phyloP scores from a whole-genome alignment of 2,888 invertebrate species.

The Rhynchonema sp. region DNA sequence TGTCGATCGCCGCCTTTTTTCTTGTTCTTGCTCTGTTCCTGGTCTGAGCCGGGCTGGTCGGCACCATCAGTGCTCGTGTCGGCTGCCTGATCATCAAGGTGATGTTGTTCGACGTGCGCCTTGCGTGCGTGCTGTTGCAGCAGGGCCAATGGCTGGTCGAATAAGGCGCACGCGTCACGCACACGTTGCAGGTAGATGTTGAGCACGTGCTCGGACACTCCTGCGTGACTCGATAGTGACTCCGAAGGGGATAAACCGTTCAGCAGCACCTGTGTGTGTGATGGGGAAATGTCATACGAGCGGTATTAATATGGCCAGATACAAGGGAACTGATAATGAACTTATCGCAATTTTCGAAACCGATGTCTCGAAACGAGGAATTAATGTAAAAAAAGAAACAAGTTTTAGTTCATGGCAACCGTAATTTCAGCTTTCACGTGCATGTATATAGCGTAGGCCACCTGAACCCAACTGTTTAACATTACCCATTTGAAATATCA shows the following conservation, averaged over 20 bases:
- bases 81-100: neutral
- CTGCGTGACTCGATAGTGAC: neutral
- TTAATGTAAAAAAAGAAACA: too few species aligned
- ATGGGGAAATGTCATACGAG: too few species aligned
- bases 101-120: too few species aligned
- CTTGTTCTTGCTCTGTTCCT: neutral
- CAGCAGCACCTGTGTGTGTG: conserved; percentile 2
- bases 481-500: too few species aligned
- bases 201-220: conserved; percentile 1
- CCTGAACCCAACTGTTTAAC: too few species aligned
- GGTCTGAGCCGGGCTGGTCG: neutral
- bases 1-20: neutral
- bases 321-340: too few species aligned
- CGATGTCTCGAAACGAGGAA: too few species aligned
- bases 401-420: too few species aligned
- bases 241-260: neutral
- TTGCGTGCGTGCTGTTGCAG: neutral
- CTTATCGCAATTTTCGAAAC: too few species aligned
- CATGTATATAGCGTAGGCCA: too few species aligned
- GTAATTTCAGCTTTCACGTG: too few species aligned
- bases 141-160: conserved; percentile 1
- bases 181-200: neutral
- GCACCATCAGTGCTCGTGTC: neutral
- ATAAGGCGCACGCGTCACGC: neutral
- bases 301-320: too few species aligned